Evolutionary conservation across 2,888 invertebrate species (phyloP), one percentile per base, ranked within the genome.

Genomic region (Epinotia nisella): DNA sequence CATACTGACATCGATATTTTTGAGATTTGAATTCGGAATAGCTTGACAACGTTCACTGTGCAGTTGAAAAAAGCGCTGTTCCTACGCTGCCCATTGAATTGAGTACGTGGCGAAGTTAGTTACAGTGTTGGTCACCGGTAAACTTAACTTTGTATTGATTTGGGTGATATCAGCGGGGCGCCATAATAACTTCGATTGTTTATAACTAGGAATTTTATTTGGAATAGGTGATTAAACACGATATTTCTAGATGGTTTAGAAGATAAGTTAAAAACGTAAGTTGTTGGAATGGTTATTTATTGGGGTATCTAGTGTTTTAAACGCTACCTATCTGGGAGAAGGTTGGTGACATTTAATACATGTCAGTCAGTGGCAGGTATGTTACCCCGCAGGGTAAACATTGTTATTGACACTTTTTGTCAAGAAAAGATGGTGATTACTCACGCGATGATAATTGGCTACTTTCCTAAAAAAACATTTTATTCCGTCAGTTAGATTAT

Each of bases 131-230:
- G 39, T 2, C 21, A 55, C 11, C 55, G 10, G 55, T n/a, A 56
- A 66, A 55, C n/a, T 55, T 66, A 66, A 55, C 21, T 56, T 56
- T 41, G 65, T 66, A 39, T 53, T 65, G 64, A 49, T 64, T 58
- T 13, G 29, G 17, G 39, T 11, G 17, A 55, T 39, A 41, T 24
- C 55, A 66, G 65, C 21, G 55, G 55, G 65, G 55, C n/a, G 59
- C 39, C 41, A 35, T 55, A 55, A 55, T 66, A 66, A 66, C 21
- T 55, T 35, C 4, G 65, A 41, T 55, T 66, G 39, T 66, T 66
- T 66, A 65, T 65, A 65, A 55, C 53, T 65, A 65, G 35, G 13
- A 55, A 17, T 39, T 51, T 49, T 55, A 55, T 67, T 67, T 9
- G 24, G 9, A n/a, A 39, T 13, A 41, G 15, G 55, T 56, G 51